Base-by-base conservation (phyloP, 2,888 invertebrate genomes). In the Alsophila aescularia region DNA sequence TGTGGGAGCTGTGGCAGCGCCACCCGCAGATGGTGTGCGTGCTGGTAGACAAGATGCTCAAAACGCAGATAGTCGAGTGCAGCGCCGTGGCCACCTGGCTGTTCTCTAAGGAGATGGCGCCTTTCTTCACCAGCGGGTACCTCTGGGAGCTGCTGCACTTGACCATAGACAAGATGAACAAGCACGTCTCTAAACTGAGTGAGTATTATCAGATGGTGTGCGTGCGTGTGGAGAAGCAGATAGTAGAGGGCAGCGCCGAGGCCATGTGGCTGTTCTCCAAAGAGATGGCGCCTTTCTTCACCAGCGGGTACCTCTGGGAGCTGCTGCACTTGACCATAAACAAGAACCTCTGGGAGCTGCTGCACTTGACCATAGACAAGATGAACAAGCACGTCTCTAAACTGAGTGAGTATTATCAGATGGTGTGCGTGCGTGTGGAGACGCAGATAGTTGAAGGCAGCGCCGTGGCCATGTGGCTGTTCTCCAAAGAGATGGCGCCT, bases 11-110 rank as follows among this genome's bases (percentile, higher is more conserved):
- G n/a, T 99, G 99, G 99, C 95, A 95, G 74, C 94, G 96, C 63
- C 98, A 99, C 86, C 97, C 98, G 67, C 99, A 99, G 93, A 99
- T 99, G 98, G 95, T 99, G 93, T 95, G 96, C 60, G 98, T 99
- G 7, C 92, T 99, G 3, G 96, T 98, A 2, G 99, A 99, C 89
- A 99, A 99, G 90, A 94, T 99, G 93, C 93, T 99, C 34, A 99
- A 99, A 91, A 98, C 98, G 16, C 98, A 98, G 86, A 96, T 99
- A 48, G 96, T 99, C 45, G 98, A 99, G 81, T 98, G 98, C 81
- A 97, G 98, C 50, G 97, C 98, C 0, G 98, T 99, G 10, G 98
- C 99, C 40, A 98, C 98, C 67, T 99, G 99, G 99, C 95, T 99
- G 61, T 99, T 99, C 90, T 97, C 98, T 4, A 96, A 97, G 85